These are phyloP conservation scores for Acinonyx jubatus DNA, from an alignment of 2,113 vertebrate species.

Conservation along the genomic window DNA sequence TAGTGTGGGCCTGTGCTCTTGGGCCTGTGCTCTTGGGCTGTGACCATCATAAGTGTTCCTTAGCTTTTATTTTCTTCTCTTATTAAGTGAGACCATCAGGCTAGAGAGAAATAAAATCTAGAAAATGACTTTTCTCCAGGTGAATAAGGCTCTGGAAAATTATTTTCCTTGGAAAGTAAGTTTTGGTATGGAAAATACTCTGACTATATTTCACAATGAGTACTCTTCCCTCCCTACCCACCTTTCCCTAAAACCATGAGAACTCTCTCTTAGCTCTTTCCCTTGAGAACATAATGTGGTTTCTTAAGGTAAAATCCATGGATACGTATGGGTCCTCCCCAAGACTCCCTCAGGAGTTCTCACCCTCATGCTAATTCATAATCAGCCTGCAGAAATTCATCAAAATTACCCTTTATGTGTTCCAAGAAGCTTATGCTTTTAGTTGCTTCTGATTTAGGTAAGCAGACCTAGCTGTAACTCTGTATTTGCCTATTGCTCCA, in stretches of 20 bases:
- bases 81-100: not conserved
- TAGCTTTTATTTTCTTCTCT: not conserved
- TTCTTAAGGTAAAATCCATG: not conserved
- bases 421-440: not conserved
- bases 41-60: not conserved
- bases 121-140: not conserved
- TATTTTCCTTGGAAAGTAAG: not conserved
- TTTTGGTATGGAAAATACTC: not conserved
- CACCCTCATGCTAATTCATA: not conserved
- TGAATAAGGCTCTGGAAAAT: not conserved
- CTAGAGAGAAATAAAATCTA: not conserved
- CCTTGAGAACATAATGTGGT: not conserved
- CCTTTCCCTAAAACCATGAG: no score
- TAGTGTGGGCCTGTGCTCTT: not conserved
- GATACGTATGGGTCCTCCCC: not conserved
- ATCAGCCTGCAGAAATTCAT: not conserved
- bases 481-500: not conserved
- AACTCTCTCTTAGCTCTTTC: not conserved
- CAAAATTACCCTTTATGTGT: not conserved
- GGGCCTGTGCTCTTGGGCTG: not conserved
- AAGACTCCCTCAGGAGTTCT: not conserved
- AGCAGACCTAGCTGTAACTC: not conserved
- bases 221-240: fast-evolving
- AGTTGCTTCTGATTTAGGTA: not conserved
- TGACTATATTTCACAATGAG: not conserved